phyloP scores from a whole-genome alignment of 37 sponge, comb jelly and placozoan genomes.

The Spongia lamella region DNA sequence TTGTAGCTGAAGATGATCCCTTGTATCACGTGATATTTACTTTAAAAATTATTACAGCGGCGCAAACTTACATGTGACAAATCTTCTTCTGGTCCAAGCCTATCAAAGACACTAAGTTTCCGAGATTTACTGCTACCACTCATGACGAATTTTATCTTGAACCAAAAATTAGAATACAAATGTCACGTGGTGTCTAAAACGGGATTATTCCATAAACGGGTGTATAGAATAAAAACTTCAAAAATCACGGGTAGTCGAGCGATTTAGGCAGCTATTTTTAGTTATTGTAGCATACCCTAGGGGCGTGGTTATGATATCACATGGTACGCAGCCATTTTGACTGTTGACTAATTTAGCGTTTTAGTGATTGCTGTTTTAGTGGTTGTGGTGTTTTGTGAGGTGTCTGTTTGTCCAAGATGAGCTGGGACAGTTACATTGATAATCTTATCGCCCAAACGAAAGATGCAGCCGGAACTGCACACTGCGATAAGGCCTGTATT shows the following conservation, averaged over 20 bases:
- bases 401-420: constrained; percentile 32
- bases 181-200: constrained; percentile 5
- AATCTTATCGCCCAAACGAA: constrained; percentile 82
- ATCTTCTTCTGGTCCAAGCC: constrained; percentile 75
- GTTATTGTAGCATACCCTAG: not conserved
- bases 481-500: constrained; percentile 69
- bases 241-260: not conserved
- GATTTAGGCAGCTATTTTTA: not conserved
- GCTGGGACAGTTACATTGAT: constrained; percentile 86
- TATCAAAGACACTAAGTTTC: constrained; percentile 74
- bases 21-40: not conserved
- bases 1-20: too few species aligned
- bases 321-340: not conserved
- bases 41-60: not conserved
- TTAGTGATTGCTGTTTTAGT: not conserved
- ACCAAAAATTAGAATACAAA: too few species aligned
- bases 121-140: too few species aligned
- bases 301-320: not conserved
- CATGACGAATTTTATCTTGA: too few species aligned
- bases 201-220: constrained; percentile 50
- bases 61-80: not conserved
- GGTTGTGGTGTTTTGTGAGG: not conserved
- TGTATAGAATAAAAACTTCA: constrained; percentile 23
- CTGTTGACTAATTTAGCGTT: not conserved
- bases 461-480: constrained; percentile 53